phyloP scores from a whole-genome alignment of 2,113 vertebrate genomes.

The Peromyscus leucopus region DNA sequence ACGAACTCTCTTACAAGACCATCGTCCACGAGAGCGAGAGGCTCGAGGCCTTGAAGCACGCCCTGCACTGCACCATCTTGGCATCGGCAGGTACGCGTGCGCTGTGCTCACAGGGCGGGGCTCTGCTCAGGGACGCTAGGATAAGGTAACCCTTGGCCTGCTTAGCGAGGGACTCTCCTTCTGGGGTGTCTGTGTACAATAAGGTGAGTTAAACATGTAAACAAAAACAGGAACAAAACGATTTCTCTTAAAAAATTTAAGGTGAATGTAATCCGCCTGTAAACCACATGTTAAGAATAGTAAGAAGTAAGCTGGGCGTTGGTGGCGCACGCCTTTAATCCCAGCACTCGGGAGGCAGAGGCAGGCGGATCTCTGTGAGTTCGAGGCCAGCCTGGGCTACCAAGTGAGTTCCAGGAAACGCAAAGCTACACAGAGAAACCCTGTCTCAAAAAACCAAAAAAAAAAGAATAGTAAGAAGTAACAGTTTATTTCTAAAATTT shows the following conservation, averaged over 20 bases:
- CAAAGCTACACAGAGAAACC: no score
- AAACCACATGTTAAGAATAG: background rate
- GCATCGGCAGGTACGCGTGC: conserved; percentile 95
- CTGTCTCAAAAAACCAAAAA: no score
- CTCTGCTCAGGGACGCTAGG: conserved; percentile 25
- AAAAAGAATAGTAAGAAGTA: no score
- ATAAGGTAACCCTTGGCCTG: background rate
- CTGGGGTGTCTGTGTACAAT: background rate
- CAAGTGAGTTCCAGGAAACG: no score
- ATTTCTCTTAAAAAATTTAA: conserved; percentile 16
- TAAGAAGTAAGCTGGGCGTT: no score
- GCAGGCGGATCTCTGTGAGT: no score
- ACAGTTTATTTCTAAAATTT: conserved; percentile 48
- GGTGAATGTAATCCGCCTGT: background rate
- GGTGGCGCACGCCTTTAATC: no score
- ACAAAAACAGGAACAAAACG: conserved; percentile 44
- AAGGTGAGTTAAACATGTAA: background rate
- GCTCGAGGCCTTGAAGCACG: conserved; percentile 97
- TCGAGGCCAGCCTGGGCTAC: no score
- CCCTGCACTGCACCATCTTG: conserved; percentile 98
- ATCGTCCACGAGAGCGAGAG: conserved; percentile 98
- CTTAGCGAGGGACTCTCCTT: conserved; percentile 20
- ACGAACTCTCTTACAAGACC: conserved; percentile 98
- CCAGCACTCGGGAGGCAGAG: no score
- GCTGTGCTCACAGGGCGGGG: background rate